phyloP scores from a whole-genome alignment of 2,797 vertebrate species.

The Passerculus sandwichensis region DNA sequence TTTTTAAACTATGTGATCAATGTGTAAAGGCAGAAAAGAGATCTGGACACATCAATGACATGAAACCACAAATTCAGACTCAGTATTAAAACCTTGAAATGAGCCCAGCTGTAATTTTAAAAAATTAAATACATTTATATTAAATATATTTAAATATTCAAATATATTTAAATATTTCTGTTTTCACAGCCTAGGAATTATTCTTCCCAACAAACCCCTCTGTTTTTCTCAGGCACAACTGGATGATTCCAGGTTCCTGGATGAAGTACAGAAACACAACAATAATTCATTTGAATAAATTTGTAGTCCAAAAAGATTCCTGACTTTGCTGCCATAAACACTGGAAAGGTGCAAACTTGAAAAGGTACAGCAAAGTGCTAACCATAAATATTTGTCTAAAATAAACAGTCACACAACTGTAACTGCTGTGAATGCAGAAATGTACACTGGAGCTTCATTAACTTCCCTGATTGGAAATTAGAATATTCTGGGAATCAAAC shows the following conservation, averaged over 20 bases:
- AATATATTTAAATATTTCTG: background rate
- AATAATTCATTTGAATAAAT: background rate
- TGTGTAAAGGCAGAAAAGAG: background rate
- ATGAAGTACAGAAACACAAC: background rate
- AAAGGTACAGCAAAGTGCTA: background rate
- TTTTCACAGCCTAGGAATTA: background rate
- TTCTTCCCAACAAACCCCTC: background rate
- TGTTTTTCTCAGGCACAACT: background rate
- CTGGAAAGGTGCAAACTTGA: background rate
- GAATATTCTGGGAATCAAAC: slow-evolving; percentile 64
- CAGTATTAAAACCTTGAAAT: background rate
- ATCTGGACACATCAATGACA: background rate
- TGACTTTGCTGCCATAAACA: background rate
- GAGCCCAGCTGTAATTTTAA: background rate
- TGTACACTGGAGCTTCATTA: slow-evolving; percentile 33
- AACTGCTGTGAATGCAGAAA: background rate
- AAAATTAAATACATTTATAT: background rate
- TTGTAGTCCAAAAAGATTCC: background rate
- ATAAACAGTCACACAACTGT: background rate
- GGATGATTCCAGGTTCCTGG: background rate
- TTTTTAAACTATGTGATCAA: background rate
- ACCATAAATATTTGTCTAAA: slow-evolving; percentile 7
- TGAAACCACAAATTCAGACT: background rate
- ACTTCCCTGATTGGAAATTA: slow-evolving; percentile 51
- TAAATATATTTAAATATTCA: background rate